phyloP scores from a whole-genome alignment of 2,888 invertebrate species.

The Anagyrus pseudococci region DNA sequence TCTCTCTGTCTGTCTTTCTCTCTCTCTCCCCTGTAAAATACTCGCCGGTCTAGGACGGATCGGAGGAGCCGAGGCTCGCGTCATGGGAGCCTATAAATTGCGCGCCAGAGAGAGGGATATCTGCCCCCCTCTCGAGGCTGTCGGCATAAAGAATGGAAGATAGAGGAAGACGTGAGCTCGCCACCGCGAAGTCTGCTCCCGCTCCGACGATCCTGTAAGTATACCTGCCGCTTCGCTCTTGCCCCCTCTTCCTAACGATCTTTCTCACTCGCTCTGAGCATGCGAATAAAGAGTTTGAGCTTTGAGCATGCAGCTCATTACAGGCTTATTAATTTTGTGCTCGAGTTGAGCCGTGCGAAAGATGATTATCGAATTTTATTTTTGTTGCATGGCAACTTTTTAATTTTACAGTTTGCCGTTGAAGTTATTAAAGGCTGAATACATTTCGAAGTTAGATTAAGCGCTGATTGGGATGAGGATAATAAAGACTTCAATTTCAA shows the following conservation, averaged over 20 bases:
- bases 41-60: neutral
- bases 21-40: neutral
- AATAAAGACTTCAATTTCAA: too few species aligned
- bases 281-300: neutral
- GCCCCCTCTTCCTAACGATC: too few species aligned
- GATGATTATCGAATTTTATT: neutral
- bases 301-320: neutral
- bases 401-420: too few species aligned
- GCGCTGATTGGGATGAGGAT: too few species aligned
- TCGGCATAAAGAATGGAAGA: constrained; percentile 7
- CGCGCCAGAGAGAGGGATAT: neutral
- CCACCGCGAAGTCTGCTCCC: constrained; percentile 12
- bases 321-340: neutral
- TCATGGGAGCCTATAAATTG: neutral
- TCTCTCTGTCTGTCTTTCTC: neutral
- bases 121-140: neutral
- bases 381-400: too few species aligned
- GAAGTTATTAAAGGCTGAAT: too few species aligned
- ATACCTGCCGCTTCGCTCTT: neutral
- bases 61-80: neutral
- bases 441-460: too few species aligned
- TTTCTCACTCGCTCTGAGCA: neutral
- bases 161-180: constrained; percentile 32
- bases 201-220: neutral
- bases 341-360: neutral